These are phyloP conservation scores for Perca flavescens DNA, from an alignment of 2,113 vertebrate genomes.

Conservation along the genomic window DNA sequence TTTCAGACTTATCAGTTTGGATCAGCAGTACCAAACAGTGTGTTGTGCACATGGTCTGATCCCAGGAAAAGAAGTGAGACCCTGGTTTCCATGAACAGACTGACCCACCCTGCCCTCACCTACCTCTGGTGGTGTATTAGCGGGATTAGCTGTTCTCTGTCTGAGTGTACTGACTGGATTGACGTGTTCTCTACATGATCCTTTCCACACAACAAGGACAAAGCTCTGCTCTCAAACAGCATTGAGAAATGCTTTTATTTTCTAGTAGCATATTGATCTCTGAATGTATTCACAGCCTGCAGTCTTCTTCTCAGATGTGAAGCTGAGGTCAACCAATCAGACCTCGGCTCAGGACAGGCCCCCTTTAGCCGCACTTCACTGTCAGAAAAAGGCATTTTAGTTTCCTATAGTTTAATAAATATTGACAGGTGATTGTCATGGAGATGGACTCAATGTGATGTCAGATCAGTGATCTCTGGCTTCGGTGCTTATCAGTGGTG, in stretches of 20 bases:
- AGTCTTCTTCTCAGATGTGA: neutral
- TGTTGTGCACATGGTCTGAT: constrained; percentile 30
- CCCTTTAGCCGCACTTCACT: constrained; percentile 5
- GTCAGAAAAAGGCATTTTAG: constrained; percentile 18
- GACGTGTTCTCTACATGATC: constrained; percentile 55
- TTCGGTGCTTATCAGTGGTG: constrained; percentile 8
- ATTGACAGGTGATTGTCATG: constrained; percentile 30
- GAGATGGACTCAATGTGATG: constrained; percentile 22
- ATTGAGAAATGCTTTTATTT: neutral
- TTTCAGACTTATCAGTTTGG: constrained; percentile 36
- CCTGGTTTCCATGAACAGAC: constrained; percentile 60
- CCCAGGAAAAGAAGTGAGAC: constrained; percentile 60
- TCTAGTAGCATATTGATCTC: neutral
- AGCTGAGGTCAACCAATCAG: constrained; percentile 31
- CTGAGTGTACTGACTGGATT: constrained; percentile 70
- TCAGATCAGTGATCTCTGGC: constrained; percentile 11
- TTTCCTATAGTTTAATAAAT: constrained; percentile 15
- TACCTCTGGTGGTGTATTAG: constrained; percentile 55
- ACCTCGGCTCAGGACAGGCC: neutral
- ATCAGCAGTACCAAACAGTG: constrained; percentile 24
- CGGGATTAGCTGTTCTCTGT: constrained; percentile 76
- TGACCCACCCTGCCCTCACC: neutral
- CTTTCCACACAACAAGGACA: constrained; percentile 40
- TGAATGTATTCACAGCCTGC: neutral
- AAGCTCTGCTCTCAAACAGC: constrained; percentile 32